Base-by-base conservation (phyloP, 1,140 invertebrate genomes). In the Trachelipus rathkii region DNA sequence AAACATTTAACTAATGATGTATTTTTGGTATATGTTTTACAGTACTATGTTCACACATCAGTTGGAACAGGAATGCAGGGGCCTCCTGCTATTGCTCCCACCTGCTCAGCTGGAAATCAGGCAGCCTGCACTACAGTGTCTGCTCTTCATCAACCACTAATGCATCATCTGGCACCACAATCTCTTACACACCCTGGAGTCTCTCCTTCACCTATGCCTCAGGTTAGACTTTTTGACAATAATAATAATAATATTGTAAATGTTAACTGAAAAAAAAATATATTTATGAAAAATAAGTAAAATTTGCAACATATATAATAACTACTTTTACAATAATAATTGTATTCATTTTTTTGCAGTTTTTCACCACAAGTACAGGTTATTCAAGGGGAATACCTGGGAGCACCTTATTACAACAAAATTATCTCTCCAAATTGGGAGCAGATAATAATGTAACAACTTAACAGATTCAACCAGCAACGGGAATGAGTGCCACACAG, bases 371-470 rank as follows among this genome's bases (percentile, higher is more conserved):
- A 87, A 84, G 87, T 91, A 11, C 92, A 94, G 85, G 90, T 94
- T 15, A 93, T 94, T 80, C 92, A 93, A 83, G 94, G 79, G 91
- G 92, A 0, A 84, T 93, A 77, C 91, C 92, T 82, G n/a, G 91
- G 90, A 84, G 89, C 89, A 82, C 88, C 91, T 5, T 93, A 93
- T 86, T 93, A 73, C 91, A 92, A 81, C 92, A 93, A 83, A 85
- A 95, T 13, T 91, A 94, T n/a, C n/a, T n/a, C n/a, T n/a, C 82
- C 84, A 84, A 77, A 92, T 93, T 84, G 86, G 82, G 91, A 91
- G 6, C 90, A 91, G 53, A 84, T 92, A 21, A 85, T 94, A 10
- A 92, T 94, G 89, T 91, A 89, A 92, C 1, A 93, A 93, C 83
- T 88, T 93, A 46, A 87, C 91, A n/a, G 0, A 86, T 92, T 23